Base-by-base conservation (phyloP, 2,888 invertebrate genomes). In the Zygogramma bicolorata region DNA sequence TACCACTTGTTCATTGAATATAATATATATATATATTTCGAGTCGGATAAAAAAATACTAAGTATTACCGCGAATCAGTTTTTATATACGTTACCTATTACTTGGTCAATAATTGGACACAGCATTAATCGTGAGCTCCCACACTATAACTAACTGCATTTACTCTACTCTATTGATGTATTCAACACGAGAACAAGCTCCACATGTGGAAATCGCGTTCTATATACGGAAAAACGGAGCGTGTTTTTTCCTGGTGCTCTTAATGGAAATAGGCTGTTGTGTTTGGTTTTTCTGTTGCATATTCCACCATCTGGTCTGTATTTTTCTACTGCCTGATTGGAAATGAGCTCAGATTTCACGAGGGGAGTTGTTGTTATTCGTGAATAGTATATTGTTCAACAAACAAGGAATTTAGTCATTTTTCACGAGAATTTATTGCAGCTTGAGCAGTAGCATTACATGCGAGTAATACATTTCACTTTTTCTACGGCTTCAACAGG, bases 171-270 rank as follows among this genome's bases (percentile, higher is more conserved):
- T 72, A 73, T 78, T 76, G 77, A 77, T 68, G 68, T 68, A 70
- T 68, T 66, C 68, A 73, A 74, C 73, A 72, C 75, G 72, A 74
- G 76, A 79, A 77, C 71, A 74, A 74, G 69, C 75, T 78, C 79
- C 74, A 72, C 76, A 76, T 76, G 73, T 72, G 70, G 72, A 71
- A 66, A 73, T 68, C 70, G 70, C 71, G 77, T 61, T 69, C 77
- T 75, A 65, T 76, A 74, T 77, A 77, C 65, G 76, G 76, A 49
- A 71, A 76, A 72, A 76, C 76, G 57, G 73, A 71, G 27, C 74
- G 59, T 57, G 63, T 68, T 71, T 74, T 74, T 75, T 75, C 40
- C 42, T 66, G 38, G 65, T 34, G 59, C 69, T 69, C 49, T 29
- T 62, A 73, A 73, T 73, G 66, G 73, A 73, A 73, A 68, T 58